phyloP scores from a whole-genome alignment of 2,888 invertebrate species.

The Lepas anatifera region DNA sequence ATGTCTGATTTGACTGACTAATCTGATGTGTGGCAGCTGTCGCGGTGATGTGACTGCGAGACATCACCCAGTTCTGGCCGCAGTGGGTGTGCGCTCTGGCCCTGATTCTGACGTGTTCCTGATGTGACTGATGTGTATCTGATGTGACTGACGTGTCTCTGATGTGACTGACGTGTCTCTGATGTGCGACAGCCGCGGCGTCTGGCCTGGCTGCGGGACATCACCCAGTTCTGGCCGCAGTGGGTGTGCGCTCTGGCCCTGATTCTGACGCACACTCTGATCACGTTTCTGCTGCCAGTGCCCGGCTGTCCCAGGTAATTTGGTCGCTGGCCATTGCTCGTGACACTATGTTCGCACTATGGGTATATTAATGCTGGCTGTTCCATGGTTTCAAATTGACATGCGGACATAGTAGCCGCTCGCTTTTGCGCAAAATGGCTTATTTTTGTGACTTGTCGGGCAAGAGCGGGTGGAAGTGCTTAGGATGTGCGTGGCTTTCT shows the following conservation, averaged over 20 bases:
- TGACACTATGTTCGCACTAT: too few species aligned
- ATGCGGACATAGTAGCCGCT: too few species aligned
- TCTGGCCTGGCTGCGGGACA: slow-evolving; percentile 27
- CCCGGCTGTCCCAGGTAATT: slow-evolving; percentile 60
- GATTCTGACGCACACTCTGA: slow-evolving; percentile 48
- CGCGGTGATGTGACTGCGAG: background rate
- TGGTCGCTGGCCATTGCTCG: too few species aligned
- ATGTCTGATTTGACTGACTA: too few species aligned
- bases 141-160: background rate
- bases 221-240: slow-evolving; percentile 42
- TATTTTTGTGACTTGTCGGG: too few species aligned
- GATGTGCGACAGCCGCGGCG: background rate
- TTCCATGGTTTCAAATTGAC: too few species aligned
- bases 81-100: slow-evolving; percentile 55
- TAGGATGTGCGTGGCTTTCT: too few species aligned
- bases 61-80: slow-evolving; percentile 33
- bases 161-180: background rate
- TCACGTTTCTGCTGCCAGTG: slow-evolving; percentile 59
- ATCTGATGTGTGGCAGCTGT: too few species aligned
- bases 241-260: slow-evolving; percentile 55
- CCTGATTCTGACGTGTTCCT: background rate
- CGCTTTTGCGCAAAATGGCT: too few species aligned
- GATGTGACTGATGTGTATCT: background rate
- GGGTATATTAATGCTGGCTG: too few species aligned
- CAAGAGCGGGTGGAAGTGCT: too few species aligned